Percentiles rank a stretch among this genome's conserved stretches.
Evolutionary conservation across 2,797 vertebrate species (phyloP).

Genomic region (Notolabrus celidotus): DNA sequence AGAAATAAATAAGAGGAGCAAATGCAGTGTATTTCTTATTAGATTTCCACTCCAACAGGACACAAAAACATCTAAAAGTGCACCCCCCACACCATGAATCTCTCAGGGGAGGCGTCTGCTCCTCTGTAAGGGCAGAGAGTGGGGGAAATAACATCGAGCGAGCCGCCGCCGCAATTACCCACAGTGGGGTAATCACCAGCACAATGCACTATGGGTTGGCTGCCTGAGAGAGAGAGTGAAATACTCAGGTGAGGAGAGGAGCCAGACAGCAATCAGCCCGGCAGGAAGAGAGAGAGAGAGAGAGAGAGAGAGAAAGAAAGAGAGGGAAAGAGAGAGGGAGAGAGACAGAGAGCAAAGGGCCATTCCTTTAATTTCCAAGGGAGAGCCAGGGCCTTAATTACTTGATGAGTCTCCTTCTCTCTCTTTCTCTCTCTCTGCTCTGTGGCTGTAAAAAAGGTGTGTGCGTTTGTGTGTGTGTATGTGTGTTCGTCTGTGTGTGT

Average conservation of each 20-base stretch:
- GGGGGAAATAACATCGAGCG: constrained; percentile 90
- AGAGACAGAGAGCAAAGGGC: constrained; percentile 86
- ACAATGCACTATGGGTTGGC: constrained; percentile 89
- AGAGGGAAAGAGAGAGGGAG: constrained; percentile 15
- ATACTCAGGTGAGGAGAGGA: constrained; percentile 93
- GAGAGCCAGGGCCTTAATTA: constrained; percentile 97
- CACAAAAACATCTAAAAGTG: constrained; percentile 34
- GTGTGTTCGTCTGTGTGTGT: constrained; percentile 31
- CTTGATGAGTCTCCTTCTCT: constrained; percentile 91
- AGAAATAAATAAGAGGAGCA: constrained; percentile 13
- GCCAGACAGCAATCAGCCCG: constrained; percentile 95
- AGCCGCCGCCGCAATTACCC: constrained; percentile 89
- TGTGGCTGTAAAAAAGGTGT: constrained; percentile 56
- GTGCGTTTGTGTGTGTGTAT: constrained; percentile 17
- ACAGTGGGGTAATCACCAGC: constrained; percentile 93
- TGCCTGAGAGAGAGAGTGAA: constrained; percentile 72
- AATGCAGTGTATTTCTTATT: constrained; percentile 43
- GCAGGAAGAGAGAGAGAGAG: constrained; percentile 56
- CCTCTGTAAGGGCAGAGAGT: constrained; percentile 58
- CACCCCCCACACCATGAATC: constrained; percentile 20
- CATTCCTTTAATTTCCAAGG: constrained; percentile 95
- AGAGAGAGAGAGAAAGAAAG: constrained; percentile 8
- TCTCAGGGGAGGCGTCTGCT: constrained; percentile 51
- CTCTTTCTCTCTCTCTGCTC: constrained; percentile 77
- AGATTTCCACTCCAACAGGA: constrained; percentile 25